Conservation (phyloP, 2,797 vertebrate genomes). For the Oreonectes daqikongensis region DNA sequence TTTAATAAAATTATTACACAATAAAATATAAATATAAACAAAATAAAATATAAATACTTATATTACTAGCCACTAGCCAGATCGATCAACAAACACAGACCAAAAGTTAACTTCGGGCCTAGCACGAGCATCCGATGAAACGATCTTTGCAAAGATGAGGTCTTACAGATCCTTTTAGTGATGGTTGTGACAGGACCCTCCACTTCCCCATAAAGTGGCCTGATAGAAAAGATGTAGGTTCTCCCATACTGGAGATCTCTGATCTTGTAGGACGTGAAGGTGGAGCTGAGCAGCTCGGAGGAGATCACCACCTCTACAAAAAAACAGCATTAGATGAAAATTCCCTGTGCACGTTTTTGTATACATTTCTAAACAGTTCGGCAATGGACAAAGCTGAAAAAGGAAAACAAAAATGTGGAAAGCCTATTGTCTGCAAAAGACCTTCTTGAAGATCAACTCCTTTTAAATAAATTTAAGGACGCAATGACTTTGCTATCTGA, state of each 20-base stretch:
- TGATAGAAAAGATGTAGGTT: conserved; percentile 82
- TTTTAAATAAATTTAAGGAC: neutral
- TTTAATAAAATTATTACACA: too few relatives aligned
- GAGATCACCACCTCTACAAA: conserved; percentile 73
- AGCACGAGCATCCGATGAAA: too few relatives aligned
- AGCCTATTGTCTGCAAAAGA: neutral
- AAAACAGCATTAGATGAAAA: conserved; percentile 17
- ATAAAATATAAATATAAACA: too few relatives aligned
- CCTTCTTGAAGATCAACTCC: neutral
- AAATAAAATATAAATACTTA: too few relatives aligned
- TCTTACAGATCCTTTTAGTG: conserved; percentile 78
- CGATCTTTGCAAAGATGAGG: neutral
- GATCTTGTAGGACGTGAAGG: conserved; percentile 74
- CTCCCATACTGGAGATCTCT: conserved; percentile 74
- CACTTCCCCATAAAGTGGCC: conserved; percentile 79
- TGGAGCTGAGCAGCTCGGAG: conserved; percentile 73
- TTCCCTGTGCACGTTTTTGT: too few relatives aligned
- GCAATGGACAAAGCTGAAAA: neutral
- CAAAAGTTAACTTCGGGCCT: too few relatives aligned
- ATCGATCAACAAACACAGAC: too few relatives aligned
- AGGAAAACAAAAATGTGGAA: neutral
- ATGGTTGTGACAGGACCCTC: conserved; percentile 78
- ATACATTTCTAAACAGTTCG: neutral
- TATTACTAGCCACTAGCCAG: too few relatives aligned
- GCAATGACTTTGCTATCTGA: neutral